Evolutionary conservation across 2,888 invertebrate genomes (phyloP), one percentile per base, ranked within the genome.

Genomic region (Aquatica leii): DNA sequence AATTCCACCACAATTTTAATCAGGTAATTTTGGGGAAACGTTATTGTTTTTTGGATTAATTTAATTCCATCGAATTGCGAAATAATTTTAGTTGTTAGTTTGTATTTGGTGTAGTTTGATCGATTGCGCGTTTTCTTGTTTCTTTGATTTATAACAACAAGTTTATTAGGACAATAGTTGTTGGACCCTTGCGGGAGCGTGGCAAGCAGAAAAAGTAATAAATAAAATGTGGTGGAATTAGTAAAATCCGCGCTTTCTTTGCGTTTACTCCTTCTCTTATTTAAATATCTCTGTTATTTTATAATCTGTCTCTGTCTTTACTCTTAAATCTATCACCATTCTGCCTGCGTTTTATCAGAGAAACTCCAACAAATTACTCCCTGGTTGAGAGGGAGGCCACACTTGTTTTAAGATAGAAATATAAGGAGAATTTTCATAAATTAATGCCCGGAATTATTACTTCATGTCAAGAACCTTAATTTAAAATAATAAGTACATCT

Each of bases 261-360:
- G 52, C 67, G 65, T 68, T 65, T 66, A 69, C 73, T 74, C 73
- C 71, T 73, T 76, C 74, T 74, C 74, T 74, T 73, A 76, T 78
- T 78, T 77, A 77, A 78, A 78, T 76, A 76, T 77, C 77, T 75
- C 75, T 76, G 76, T 77, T 77, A 77, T 76, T 78, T 79, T 77
- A 78, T 78, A 78, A 79, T 79, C 78, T 75, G 74, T 78, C 78
- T 78, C 74, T 77, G 77, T 78, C 78, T 70, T 77, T 78, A 77
- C 78, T 78, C 77, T 78, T 77, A 77, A 79, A 80, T 80, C 79
- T 80, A 80, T 80, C 80, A 79, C 78, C 77, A 80, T 80, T 80
- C 78, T 76, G 78, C 77, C 79, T 79, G 77, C 78, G 78, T 80
- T 79, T 80, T 80, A 79, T 79, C 79, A 77, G 74, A 74, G 76